Conservation (phyloP, 2,888 invertebrate species). For the Apomyelois bistriatella region DNA sequence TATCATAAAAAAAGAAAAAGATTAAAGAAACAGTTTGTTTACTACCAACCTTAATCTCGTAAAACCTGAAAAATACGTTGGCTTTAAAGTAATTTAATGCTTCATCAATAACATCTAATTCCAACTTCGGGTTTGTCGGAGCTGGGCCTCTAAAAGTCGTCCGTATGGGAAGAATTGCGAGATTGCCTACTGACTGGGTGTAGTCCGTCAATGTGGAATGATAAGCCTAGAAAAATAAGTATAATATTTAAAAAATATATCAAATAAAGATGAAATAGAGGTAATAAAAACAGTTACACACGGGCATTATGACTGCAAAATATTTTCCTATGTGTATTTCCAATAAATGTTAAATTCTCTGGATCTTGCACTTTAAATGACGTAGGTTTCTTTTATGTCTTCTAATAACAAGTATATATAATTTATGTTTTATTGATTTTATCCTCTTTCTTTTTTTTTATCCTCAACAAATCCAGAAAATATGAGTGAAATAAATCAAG, state of each 20-base stretch:
- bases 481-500: too few species aligned
- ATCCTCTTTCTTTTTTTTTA: too few species aligned
- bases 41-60: slow-evolving; percentile 93
- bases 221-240: slow-evolving; percentile 87
- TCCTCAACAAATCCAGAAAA: too few species aligned
- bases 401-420: too few species aligned
- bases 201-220: slow-evolving; percentile 93
- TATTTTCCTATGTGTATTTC: too few species aligned
- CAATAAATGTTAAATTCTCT: too few species aligned
- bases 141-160: slow-evolving; percentile 97
- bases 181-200: slow-evolving; percentile 90
- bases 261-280: not conserved
- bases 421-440: too few species aligned
- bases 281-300: not conserved
- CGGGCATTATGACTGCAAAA: not conserved
- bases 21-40: not conserved
- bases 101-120: slow-evolving; percentile 97
- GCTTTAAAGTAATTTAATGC: slow-evolving; percentile 98
- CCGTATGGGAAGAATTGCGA: slow-evolving; percentile 94
- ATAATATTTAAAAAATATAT: slow-evolving; percentile 6
- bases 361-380: too few species aligned
- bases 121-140: slow-evolving; percentile 82
- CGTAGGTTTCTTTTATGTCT: too few species aligned
- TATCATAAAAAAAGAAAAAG: too few species aligned
- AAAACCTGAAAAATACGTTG: slow-evolving; percentile 99